Evolutionary conservation across 1,140 invertebrate genomes (phyloP).

Genomic region (Stegodyphus dumicola): DNA sequence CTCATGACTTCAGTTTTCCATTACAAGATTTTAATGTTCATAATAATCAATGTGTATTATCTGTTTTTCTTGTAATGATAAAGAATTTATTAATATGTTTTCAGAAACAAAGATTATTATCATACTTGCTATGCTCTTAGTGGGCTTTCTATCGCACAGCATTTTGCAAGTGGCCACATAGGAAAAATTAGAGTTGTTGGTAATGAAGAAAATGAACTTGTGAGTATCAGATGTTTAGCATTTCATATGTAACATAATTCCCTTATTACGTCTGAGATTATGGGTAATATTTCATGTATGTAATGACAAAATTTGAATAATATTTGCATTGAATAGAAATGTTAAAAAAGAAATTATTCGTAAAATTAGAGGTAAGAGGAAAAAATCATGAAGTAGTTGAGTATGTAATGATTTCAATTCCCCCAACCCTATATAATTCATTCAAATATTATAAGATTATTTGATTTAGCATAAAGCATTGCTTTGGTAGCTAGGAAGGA

Average conservation of each 20-base stretch:
- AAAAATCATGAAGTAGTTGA: not conserved
- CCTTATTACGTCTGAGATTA: not conserved
- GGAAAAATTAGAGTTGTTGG: slow-evolving; percentile 70
- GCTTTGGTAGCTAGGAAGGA: too few relatives aligned
- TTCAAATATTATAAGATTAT: too few relatives aligned
- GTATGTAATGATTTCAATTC: not conserved
- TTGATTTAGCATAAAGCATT: too few relatives aligned
- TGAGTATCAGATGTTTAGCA: slow-evolving; percentile 66
- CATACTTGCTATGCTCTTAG: slow-evolving; percentile 97
- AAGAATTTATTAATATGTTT: slow-evolving; percentile 64
- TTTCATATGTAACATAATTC: not conserved
- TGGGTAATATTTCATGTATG: not conserved
- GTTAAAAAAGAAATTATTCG: not conserved
- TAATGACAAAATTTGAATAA: not conserved
- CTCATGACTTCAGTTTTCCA: too few relatives aligned
- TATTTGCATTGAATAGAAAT: not conserved
- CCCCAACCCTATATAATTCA: too few relatives aligned
- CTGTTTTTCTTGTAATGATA: too few relatives aligned
- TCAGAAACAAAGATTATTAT: slow-evolving; percentile 87
- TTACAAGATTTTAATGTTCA: too few relatives aligned
- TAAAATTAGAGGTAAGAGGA: not conserved
- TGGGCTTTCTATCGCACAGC: slow-evolving; percentile 94
- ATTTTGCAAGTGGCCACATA: slow-evolving; percentile 72
- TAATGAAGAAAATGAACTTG: slow-evolving; percentile 74
- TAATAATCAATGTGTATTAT: too few relatives aligned